Percentiles rank a stretch among this genome's conserved stretches.
phyloP scores from a whole-genome alignment of 2,797 vertebrate genomes.

The Tauraco hartlaubi region DNA sequence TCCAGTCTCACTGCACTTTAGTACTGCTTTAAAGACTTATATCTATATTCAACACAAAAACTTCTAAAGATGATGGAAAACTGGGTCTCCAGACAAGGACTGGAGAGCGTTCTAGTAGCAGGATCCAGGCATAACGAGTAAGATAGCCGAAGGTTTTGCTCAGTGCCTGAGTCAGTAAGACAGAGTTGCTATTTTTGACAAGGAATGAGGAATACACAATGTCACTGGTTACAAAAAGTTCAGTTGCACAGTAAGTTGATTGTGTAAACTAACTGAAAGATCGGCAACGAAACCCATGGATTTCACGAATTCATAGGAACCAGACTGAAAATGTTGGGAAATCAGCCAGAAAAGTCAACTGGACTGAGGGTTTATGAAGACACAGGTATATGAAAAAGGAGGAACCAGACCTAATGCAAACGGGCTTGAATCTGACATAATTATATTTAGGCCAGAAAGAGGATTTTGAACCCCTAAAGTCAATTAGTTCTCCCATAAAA shows the following conservation, averaged over 20 bases:
- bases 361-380: neutral
- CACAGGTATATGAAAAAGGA: neutral
- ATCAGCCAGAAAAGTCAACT: neutral
- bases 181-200: neutral
- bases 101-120: neutral
- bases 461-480: neutral
- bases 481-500: neutral
- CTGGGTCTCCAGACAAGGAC: neutral
- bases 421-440: neutral
- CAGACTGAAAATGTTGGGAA: neutral
- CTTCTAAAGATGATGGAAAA: neutral
- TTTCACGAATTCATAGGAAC: neutral
- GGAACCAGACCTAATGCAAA: neutral
- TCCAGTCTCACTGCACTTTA: neutral
- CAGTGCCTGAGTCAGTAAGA: neutral
- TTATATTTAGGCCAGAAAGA: neutral
- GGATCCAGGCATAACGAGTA: neutral
- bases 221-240: neutral
- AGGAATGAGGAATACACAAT: accelerated
- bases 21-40: neutral
- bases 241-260: neutral
- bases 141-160: neutral
- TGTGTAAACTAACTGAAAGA: neutral
- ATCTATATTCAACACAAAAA: neutral
- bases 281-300: neutral